A percentile compares a stretch with the other conserved stretches of the same genome.
phyloP scores from a whole-genome alignment of 1,140 invertebrate genomes.

The Hylaeus anthracinus region DNA sequence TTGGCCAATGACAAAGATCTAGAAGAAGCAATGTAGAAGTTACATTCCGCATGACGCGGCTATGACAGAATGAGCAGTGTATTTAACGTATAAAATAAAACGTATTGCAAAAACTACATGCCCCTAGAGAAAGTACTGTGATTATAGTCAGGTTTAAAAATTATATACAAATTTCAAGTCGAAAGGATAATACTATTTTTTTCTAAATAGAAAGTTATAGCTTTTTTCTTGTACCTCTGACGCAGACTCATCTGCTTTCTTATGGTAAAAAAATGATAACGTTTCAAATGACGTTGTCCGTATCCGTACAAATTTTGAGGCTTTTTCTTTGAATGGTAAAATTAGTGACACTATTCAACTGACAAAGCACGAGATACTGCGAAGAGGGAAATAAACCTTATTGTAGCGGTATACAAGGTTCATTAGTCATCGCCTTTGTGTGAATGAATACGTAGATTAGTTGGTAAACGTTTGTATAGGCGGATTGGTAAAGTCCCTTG shows the following conservation, averaged over 20 bases:
- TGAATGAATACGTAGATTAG: slow-evolving; percentile 64
- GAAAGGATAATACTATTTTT: too few relatives aligned
- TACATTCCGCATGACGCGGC: neutral
- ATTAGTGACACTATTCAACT: slow-evolving; percentile 56
- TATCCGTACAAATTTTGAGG: neutral
- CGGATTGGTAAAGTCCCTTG: slow-evolving; percentile 45
- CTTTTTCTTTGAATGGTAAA: neutral
- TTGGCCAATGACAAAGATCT: slow-evolving; percentile 23
- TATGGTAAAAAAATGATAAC: neutral
- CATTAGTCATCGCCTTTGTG: slow-evolving; percentile 75
- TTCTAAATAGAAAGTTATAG: too few relatives aligned
- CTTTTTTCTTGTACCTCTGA: too few relatives aligned
- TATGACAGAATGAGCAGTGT: neutral
- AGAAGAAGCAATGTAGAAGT: slow-evolving; percentile 54
- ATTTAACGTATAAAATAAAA: too few relatives aligned
- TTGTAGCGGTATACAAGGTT: slow-evolving; percentile 58
- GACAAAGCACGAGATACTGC: slow-evolving; percentile 9
- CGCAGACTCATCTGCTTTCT: too few relatives aligned
- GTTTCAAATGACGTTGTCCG: neutral
- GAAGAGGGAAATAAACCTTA: slow-evolving; percentile 51
- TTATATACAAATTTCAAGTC: too few relatives aligned
- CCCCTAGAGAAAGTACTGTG: too few relatives aligned
- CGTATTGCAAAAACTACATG: too few relatives aligned
- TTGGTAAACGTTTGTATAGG: slow-evolving; percentile 65
- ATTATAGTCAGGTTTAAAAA: too few relatives aligned